Conservation (phyloP, 2,113 vertebrate species). For the Thunnus thynnus region DNA sequence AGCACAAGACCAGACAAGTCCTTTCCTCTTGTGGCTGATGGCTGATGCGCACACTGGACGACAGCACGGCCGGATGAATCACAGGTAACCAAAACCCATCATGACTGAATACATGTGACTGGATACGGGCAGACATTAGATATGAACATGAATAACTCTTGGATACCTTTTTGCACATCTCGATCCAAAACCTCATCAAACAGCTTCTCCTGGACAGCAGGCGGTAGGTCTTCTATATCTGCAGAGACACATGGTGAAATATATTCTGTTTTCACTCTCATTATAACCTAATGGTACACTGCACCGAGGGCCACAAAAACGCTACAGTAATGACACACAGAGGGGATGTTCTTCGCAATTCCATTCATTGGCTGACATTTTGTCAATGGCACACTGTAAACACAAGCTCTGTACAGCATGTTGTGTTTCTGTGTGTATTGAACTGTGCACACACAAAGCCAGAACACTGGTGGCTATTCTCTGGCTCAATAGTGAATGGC, state of each 20-base stretch:
- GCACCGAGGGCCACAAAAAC: slow-evolving; percentile 13
- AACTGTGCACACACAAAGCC: slow-evolving; percentile 53
- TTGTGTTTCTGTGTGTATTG: slow-evolving; percentile 55
- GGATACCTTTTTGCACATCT: slow-evolving; percentile 97
- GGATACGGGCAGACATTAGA: neutral
- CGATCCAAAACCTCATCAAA: slow-evolving; percentile 98
- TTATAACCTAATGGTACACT: slow-evolving; percentile 5
- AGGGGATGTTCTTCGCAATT: slow-evolving; percentile 44
- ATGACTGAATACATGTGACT: neutral
- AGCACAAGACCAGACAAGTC: neutral
- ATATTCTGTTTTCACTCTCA: slow-evolving; percentile 15
- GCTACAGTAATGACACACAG: slow-evolving; percentile 54
- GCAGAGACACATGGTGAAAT: slow-evolving; percentile 52
- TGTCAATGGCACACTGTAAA: slow-evolving; percentile 70
- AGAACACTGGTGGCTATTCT: slow-evolving; percentile 76
- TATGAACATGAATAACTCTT: neutral
- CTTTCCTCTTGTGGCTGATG: neutral
- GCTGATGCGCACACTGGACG: too few relatives aligned
- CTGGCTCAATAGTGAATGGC: slow-evolving; percentile 68
- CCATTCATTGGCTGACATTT: slow-evolving; percentile 66
- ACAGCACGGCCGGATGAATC: neutral
- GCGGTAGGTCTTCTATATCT: slow-evolving; percentile 98
- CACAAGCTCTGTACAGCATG: slow-evolving; percentile 55
- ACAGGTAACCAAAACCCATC: neutral
- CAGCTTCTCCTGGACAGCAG: slow-evolving; percentile 96